These are phyloP conservation scores for Bedellia somnulentella DNA, from an alignment of 2,888 invertebrate genomes.

Conservation along the genomic window DNA sequence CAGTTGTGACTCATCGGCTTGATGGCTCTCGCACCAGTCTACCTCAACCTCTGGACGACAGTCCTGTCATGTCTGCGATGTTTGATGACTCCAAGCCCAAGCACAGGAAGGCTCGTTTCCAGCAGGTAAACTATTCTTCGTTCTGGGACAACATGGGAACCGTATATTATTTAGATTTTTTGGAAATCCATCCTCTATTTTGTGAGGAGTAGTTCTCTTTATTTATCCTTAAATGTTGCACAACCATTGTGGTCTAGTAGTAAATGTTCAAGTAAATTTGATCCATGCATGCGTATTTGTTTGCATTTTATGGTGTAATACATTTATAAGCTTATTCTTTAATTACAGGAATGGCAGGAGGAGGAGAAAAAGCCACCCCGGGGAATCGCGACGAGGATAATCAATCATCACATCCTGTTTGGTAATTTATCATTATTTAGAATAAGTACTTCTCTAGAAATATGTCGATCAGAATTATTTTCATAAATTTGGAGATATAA, in stretches of 20 bases:
- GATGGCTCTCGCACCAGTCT: conserved; percentile 47
- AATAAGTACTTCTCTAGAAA: no score
- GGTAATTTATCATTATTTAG: conserved; percentile 21
- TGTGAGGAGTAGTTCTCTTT: no score
- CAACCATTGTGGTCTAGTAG: no score
- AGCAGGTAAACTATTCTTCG: conserved; percentile 70
- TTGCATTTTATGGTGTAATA: no score
- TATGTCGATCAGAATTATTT: no score
- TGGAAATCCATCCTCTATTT: no score
- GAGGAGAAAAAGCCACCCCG: conserved; percentile 55
- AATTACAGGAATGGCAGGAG: conserved; percentile 56
- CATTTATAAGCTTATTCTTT: no score
- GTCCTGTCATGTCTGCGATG: conserved; percentile 60
- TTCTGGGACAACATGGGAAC: no score
- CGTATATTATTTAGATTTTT: neutral
- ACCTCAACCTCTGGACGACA: conserved; percentile 34
- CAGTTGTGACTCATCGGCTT: conserved; percentile 45
- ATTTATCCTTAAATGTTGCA: no score
- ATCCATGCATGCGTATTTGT: no score
- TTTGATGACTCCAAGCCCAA: conserved; percentile 68
- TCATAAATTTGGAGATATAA: no score
- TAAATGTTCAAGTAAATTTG: no score
- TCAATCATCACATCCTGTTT: conserved; percentile 57
- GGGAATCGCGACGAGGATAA: conserved; percentile 57
- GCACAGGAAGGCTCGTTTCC: conserved; percentile 84